These are phyloP conservation scores for Peromyscus polionotus DNA, from an alignment of 2,113 vertebrate genomes.

Conservation along the genomic window DNA sequence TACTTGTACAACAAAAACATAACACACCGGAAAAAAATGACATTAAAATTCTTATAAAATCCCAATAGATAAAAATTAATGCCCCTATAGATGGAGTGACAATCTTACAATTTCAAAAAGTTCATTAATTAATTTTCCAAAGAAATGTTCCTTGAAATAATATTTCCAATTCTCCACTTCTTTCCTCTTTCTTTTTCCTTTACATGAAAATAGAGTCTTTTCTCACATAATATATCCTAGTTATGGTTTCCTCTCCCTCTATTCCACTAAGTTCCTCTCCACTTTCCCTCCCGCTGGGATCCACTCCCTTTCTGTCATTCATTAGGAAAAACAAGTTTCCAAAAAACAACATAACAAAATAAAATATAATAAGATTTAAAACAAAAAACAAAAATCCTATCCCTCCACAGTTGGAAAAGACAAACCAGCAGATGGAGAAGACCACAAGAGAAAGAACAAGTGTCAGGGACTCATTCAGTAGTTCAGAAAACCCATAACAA, in stretches of 20 bases:
- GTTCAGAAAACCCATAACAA: not conserved
- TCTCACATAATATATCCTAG: not conserved
- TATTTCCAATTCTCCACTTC: not conserved
- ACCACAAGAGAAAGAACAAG: not conserved
- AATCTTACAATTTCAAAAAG: slow-evolving; percentile 31
- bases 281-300: not conserved
- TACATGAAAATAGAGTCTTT: not conserved
- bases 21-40: not conserved
- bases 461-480: not conserved
- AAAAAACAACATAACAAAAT: no score
- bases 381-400: not conserved
- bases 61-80: not conserved
- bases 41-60: slow-evolving; percentile 31
- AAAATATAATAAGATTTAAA: no score
- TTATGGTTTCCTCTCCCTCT: not conserved
- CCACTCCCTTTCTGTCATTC: not conserved
- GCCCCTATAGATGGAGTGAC: not conserved
- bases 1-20: not conserved
- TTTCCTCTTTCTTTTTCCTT: not conserved
- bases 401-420: not conserved
- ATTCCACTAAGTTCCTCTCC: not conserved
- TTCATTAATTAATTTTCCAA: slow-evolving; percentile 35
- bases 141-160: slow-evolving; percentile 47
- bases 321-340: not conserved
- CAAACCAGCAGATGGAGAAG: not conserved